A percentile compares a stretch with the other conserved stretches of the same genome.
Conservation (phyloP, 2,797 vertebrate genomes). For the Propithecus perrieri region DNA sequence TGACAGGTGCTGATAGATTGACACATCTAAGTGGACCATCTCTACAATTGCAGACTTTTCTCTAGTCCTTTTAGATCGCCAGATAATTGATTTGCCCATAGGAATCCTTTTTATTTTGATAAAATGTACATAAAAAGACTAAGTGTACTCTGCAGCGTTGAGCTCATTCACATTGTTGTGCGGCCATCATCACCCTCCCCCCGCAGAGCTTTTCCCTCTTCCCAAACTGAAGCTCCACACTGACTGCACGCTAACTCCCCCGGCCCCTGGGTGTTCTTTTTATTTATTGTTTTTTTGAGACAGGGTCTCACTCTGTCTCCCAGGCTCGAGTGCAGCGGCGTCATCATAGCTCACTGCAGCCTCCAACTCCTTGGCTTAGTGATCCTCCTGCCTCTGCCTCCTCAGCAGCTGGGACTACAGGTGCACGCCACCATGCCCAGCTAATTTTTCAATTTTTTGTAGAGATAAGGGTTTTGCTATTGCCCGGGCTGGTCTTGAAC, state of each 20-base stretch:
- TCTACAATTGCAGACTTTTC: neutral
- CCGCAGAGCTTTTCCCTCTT: neutral
- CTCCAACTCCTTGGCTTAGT: neutral
- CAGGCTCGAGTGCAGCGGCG: neutral
- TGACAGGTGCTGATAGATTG: accelerated
- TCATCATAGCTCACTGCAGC: neutral
- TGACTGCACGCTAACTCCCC: neutral
- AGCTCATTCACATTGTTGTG: neutral
- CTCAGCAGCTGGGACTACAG: neutral
- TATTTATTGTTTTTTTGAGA: neutral
- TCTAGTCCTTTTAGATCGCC: neutral
- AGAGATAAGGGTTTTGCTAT: neutral
- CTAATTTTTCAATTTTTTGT: neutral
- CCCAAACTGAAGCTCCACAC: neutral
- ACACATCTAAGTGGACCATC: accelerated
- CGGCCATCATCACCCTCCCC: accelerated
- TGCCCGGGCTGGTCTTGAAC: neutral
- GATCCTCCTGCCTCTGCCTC: neutral
- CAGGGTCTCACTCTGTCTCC: neutral
- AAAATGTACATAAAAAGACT: neutral
- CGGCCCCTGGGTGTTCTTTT: neutral
- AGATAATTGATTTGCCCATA: neutral
- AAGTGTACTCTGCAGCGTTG: accelerated
- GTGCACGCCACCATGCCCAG: neutral
- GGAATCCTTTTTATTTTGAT: neutral